phyloP scores from a whole-genome alignment of 1,140 invertebrate genomes.

The Formica selysi region DNA sequence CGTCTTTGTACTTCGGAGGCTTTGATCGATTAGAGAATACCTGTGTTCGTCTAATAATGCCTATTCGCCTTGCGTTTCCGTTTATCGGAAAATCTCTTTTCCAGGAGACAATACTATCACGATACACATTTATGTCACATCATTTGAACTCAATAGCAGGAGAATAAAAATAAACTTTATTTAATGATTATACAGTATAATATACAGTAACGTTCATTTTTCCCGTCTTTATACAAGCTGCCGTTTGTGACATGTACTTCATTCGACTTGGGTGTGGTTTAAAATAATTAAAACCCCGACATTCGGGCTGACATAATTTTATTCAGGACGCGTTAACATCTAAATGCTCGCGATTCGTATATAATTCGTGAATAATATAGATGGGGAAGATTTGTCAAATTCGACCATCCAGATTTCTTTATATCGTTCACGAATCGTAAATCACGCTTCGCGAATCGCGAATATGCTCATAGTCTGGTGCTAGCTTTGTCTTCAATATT shows the following conservation, averaged over 20 bases:
- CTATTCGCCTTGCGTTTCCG: background rate
- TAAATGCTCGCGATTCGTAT: background rate
- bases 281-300: slow-evolving; percentile 20
- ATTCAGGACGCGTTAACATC: slow-evolving; percentile 20
- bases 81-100: background rate
- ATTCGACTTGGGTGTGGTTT: background rate
- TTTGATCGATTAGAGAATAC: slow-evolving; percentile 5
- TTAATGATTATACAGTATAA: background rate
- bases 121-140: background rate
- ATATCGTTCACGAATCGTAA: too few relatives aligned
- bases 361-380: too few relatives aligned
- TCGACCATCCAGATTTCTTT: too few relatives aligned
- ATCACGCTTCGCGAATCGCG: too few relatives aligned
- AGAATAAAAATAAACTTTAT: slow-evolving; percentile 10
- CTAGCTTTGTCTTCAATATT: slow-evolving; percentile 1
- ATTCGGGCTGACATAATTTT: slow-evolving; percentile 29
- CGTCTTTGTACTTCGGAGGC: slow-evolving; percentile 14
- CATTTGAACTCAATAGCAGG: background rate
- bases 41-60: background rate
- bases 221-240: slow-evolving; percentile 10
- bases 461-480: too few relatives aligned
- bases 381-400: too few relatives aligned
- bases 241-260: background rate
- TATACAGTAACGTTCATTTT: background rate
- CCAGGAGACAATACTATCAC: background rate